Evolutionary conservation across 1,140 invertebrate genomes (phyloP).

Genomic region (Drosophila erecta): DNA sequence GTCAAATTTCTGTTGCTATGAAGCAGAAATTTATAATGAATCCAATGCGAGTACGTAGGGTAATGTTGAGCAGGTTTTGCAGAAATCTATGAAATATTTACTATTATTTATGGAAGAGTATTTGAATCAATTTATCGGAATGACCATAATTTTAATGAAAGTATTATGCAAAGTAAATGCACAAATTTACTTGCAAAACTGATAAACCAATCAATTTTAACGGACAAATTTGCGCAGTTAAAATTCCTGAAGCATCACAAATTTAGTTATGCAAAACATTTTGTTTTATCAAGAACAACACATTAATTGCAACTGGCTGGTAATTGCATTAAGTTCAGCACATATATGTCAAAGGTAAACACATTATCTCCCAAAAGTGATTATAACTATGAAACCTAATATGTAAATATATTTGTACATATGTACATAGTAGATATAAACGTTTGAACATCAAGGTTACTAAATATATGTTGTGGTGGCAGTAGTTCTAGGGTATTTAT

Average conservation of each 20-base stretch:
- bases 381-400: conserved; percentile 5
- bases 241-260: background rate
- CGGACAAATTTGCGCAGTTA: no score
- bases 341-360: conserved; percentile 27
- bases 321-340: conserved; percentile 1
- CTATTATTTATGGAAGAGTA: no score
- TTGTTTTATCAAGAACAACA: background rate
- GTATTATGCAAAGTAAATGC: no score
- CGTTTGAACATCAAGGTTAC: conserved; percentile 20
- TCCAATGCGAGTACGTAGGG: background rate
- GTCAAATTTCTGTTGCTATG: conserved; percentile 10
- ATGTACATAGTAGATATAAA: no score
- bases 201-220: background rate
- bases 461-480: conserved; percentile 25
- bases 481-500: conserved; percentile 11
- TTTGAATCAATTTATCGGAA: no score
- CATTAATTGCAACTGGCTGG: conserved; percentile 1
- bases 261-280: background rate
- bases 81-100: background rate
- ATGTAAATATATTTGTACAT: no score
- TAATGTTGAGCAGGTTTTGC: no score
- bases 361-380: conserved; percentile 20
- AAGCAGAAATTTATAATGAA: conserved; percentile 8
- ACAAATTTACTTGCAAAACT: background rate
- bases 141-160: no score